phyloP scores from a whole-genome alignment of 2,888 invertebrate genomes.

The Phania funesta region DNA sequence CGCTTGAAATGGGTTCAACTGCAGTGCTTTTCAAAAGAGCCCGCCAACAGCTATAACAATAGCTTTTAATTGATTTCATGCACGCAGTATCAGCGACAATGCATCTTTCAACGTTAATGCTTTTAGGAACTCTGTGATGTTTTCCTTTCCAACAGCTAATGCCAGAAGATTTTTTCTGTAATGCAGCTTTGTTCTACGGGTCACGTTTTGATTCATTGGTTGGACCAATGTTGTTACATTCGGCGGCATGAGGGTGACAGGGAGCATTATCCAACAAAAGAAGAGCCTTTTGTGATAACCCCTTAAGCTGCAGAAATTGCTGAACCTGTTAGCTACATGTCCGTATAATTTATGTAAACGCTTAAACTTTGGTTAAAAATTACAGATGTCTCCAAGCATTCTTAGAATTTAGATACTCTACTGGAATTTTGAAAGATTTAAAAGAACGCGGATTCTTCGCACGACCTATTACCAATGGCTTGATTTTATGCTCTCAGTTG shows the following conservation, averaged over 20 bases:
- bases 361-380: too few species aligned
- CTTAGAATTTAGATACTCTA: too few species aligned
- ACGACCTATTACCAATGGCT: background rate
- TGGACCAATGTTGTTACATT: background rate
- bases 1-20: background rate
- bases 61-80: background rate
- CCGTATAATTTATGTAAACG: too few species aligned
- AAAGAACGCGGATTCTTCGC: background rate
- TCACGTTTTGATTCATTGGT: background rate
- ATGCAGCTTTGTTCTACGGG: background rate
- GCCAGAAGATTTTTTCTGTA: background rate
- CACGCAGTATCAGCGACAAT: background rate
- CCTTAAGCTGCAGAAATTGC: background rate
- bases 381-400: background rate
- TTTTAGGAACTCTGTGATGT: background rate
- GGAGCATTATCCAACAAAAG: background rate
- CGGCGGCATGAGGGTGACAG: background rate
- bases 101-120: background rate
- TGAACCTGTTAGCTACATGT: too few species aligned
- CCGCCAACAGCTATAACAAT: background rate
- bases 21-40: constrained; percentile 2
- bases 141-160: constrained; percentile 3
- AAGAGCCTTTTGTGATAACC: background rate
- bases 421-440: background rate
- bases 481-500: too few species aligned